These are phyloP conservation scores for Apoda limacodes DNA, from an alignment of 2,888 invertebrate genomes.

Conservation along the genomic window DNA sequence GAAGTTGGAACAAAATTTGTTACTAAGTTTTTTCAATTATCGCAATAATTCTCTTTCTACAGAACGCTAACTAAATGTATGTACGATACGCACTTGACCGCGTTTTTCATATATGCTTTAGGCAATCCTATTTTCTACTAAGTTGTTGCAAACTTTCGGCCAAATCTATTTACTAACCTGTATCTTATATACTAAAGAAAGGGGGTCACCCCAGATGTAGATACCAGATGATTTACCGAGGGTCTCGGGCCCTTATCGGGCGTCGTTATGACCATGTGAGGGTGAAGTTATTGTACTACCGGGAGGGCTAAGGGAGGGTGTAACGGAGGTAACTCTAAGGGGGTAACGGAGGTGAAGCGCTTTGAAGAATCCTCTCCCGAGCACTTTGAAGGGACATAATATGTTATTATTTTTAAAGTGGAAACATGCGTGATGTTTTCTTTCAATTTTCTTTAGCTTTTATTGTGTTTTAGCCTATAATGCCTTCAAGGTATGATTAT, in stretches of 20 bases:
- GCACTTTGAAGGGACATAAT: constrained; percentile 58
- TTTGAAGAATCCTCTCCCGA: constrained; percentile 36
- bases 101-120: no score
- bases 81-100: no score
- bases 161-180: constrained; percentile 37
- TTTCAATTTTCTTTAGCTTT: constrained; percentile 49
- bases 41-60: no score
- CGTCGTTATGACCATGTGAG: constrained; percentile 70
- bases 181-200: constrained; percentile 32
- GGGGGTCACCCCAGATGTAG: constrained; percentile 51
- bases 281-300: constrained; percentile 55
- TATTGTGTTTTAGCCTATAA: no score
- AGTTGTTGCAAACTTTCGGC: no score
- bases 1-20: no score
- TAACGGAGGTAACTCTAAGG: constrained; percentile 20
- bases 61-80: no score
- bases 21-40: no score
- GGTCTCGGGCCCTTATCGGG: constrained; percentile 65
- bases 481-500: no score
- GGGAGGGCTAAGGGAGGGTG: constrained; percentile 30
- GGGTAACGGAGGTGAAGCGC: constrained; percentile 34
- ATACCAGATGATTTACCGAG: constrained; percentile 65
- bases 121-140: no score
- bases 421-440: constrained; percentile 35
- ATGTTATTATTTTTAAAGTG: constrained; percentile 58